These are phyloP conservation scores for Otus sunia DNA, from an alignment of 2,113 vertebrate genomes.

Conservation along the genomic window DNA sequence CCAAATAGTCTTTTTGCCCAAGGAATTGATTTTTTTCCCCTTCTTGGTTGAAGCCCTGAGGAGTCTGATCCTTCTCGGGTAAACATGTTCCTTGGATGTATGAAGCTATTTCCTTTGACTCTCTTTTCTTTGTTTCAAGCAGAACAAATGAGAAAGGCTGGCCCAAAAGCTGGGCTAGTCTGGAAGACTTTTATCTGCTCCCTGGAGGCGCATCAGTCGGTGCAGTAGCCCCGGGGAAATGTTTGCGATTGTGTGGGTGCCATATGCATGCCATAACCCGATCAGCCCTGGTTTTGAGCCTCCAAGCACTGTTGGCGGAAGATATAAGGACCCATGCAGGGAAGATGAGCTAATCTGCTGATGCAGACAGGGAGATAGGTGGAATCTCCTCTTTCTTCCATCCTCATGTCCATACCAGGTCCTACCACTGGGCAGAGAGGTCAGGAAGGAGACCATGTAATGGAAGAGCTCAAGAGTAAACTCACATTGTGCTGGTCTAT, in stretches of 20 bases:
- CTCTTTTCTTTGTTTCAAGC: background rate
- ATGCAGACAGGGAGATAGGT: background rate
- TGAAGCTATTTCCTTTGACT: slow-evolving; percentile 12
- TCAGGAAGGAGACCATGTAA: background rate
- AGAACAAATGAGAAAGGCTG: background rate
- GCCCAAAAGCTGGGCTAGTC: background rate
- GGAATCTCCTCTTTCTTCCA: background rate
- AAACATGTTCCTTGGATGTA: background rate
- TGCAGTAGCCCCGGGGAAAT: background rate
- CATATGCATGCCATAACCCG: background rate
- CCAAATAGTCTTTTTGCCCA: background rate
- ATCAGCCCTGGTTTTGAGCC: background rate
- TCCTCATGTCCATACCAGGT: background rate
- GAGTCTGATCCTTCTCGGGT: background rate
- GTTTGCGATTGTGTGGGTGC: background rate
- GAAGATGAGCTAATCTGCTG: background rate
- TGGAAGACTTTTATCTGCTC: slow-evolving; percentile 14
- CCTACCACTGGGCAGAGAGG: background rate
- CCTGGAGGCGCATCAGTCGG: background rate
- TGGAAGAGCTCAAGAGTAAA: background rate
- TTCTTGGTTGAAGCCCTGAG: background rate
- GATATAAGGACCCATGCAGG: background rate
- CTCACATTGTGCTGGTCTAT: background rate
- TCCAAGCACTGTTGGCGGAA: background rate
- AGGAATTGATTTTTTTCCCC: background rate